Conservation (phyloP, 2,113 vertebrate genomes). For the Phalacrocorax aristotelis region DNA sequence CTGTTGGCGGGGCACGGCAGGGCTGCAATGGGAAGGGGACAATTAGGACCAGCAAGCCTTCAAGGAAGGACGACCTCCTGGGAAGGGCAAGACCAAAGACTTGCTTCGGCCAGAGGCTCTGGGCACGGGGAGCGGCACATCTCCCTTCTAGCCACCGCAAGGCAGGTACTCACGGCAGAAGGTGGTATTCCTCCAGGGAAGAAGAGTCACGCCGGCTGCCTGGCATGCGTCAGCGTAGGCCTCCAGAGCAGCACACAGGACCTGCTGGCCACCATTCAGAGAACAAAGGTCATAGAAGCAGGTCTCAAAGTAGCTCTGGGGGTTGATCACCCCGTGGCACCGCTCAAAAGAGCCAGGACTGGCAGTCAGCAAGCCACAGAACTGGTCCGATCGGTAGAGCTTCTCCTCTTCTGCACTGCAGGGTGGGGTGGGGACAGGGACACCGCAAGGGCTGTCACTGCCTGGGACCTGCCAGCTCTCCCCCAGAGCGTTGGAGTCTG, state of each 20-base stretch:
- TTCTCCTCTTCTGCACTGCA: constrained; percentile 65
- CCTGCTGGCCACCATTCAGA: constrained; percentile 1
- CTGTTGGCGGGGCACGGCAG: constrained; percentile 69
- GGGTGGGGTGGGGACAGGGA: neutral
- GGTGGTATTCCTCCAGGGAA: constrained; percentile 78
- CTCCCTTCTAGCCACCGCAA: neutral
- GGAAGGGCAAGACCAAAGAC: neutral
- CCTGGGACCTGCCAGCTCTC: constrained; percentile 71
- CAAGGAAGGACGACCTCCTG: neutral
- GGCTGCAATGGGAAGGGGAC: constrained; percentile 35
- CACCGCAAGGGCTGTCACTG: constrained; percentile 55
- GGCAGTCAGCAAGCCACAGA: constrained; percentile 77
- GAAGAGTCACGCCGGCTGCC: constrained; percentile 69
- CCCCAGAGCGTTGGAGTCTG: constrained; percentile 52
- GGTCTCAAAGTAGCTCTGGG: constrained; percentile 74
- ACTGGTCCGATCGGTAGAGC: constrained; percentile 62
- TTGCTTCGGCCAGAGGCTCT: neutral
- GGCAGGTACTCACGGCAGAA: constrained; percentile 79
- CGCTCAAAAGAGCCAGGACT: constrained; percentile 70
- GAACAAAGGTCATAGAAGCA: constrained; percentile 80
- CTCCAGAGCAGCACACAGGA: constrained; percentile 70
- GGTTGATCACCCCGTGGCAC: constrained; percentile 69
- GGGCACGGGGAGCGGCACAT: neutral
- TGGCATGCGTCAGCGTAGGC: constrained; percentile 69
- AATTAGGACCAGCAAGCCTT: neutral